These are phyloP conservation scores for Smutsia gigantea DNA, from an alignment of 2,797 vertebrate species.

Conservation along the genomic window DNA sequence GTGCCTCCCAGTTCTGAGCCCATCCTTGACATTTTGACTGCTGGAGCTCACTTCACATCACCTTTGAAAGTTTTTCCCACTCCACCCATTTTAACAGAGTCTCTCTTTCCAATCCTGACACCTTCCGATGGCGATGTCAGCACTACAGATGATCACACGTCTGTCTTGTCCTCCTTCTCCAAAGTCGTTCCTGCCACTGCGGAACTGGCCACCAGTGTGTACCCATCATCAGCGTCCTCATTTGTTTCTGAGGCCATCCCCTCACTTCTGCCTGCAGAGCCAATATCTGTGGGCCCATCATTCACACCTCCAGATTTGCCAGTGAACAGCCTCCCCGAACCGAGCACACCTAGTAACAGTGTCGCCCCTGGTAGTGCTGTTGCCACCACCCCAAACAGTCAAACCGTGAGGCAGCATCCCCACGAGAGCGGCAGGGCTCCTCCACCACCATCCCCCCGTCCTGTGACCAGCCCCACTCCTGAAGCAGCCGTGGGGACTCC, in stretches of 20 bases:
- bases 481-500: conserved; percentile 74
- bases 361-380: not conserved
- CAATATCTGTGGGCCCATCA: rapidly evolving
- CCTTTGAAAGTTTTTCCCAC: conserved; percentile 52
- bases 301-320: conserved; percentile 52
- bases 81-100: conserved; percentile 67
- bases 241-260: not conserved
- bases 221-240: not conserved
- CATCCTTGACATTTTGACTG: conserved; percentile 71
- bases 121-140: conserved; percentile 57
- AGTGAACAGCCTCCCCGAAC: conserved; percentile 35
- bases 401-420: conserved; percentile 23
- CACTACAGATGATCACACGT: conserved; percentile 21
- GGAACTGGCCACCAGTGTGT: not conserved
- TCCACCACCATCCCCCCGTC: not conserved
- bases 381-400: not conserved
- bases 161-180: conserved; percentile 66
- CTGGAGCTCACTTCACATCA: conserved; percentile 67
- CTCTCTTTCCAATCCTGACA: conserved; percentile 58
- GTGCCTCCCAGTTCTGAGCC: conserved; percentile 75
- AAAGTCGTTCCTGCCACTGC: conserved; percentile 10
- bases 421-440: not conserved
- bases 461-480: not conserved
- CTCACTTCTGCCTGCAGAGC: conserved; percentile 63
- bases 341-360: not conserved